A percentile compares a stretch with the other conserved stretches of the same genome.
These are phyloP conservation scores for Alosa sapidissima DNA, from an alignment of 2,797 vertebrate species.

Conservation along the genomic window DNA sequence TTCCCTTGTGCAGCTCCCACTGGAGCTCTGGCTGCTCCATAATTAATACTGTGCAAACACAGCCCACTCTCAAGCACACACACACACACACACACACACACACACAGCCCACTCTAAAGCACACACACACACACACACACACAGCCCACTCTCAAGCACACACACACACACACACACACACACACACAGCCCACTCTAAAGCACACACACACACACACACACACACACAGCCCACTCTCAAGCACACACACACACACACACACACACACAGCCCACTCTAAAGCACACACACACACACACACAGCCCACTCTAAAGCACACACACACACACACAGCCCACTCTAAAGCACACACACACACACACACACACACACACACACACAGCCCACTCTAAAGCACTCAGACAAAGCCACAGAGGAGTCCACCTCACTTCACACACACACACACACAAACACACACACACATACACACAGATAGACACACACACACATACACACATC, in stretches of 20 bases:
- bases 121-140: neutral
- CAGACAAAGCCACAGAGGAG: conserved; percentile 29
- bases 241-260: neutral
- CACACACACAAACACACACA: neutral
- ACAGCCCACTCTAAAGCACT: conserved; percentile 27
- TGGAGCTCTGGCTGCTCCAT: conserved; percentile 70
- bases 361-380: neutral
- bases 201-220: neutral
- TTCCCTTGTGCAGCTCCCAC: conserved; percentile 68
- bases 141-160: too few species aligned
- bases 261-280: neutral
- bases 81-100: neutral
- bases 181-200: neutral
- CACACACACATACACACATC: too few species aligned
- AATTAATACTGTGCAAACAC: conserved; percentile 71
- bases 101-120: neutral
- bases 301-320: too few species aligned
- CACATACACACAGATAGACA: neutral
- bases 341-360: neutral
- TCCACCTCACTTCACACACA: conserved; percentile 7
- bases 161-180: neutral
- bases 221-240: neutral
- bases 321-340: neutral
- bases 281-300: neutral
- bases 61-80: conserved; percentile 56